These are phyloP conservation scores for Cephus cinctus DNA, from an alignment of 1,140 invertebrate genomes.

Conservation along the genomic window DNA sequence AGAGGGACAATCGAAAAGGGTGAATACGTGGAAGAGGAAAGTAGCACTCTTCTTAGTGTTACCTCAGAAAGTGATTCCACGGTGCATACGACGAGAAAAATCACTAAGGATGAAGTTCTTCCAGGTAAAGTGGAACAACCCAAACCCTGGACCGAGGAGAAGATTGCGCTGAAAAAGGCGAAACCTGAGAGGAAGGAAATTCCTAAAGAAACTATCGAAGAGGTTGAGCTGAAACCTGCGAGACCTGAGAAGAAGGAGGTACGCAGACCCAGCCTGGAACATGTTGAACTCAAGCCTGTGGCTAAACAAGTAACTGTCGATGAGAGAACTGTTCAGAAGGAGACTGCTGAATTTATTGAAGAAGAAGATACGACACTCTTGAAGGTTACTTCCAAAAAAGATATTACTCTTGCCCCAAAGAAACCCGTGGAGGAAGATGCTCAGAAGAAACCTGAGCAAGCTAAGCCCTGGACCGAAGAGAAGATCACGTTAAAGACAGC, in stretches of 20 bases:
- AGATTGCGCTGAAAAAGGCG: conserved; percentile 39
- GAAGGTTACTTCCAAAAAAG: conserved; percentile 28
- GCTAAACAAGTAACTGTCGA: conserved; percentile 26
- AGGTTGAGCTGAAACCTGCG: conserved; percentile 57
- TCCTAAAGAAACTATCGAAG: conserved; percentile 31
- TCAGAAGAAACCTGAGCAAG: conserved; percentile 9
- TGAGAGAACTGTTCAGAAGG: conserved; percentile 5
- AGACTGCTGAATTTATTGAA: conserved; percentile 10
- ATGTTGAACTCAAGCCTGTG: conserved; percentile 46
- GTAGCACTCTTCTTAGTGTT: too few relatives aligned
- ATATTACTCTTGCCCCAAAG: too few relatives aligned
- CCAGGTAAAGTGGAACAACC: conserved; percentile 40
- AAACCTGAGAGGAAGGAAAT: conserved; percentile 41
- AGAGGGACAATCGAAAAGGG: conserved; percentile 6
- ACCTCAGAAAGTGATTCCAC: too few relatives aligned
- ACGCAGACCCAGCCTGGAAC: conserved; percentile 36
- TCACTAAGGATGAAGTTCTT: conserved; percentile 28
- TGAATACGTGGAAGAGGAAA: conserved; percentile 17
- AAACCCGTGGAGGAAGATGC: conserved; percentile 14
- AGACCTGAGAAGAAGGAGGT: conserved; percentile 43
- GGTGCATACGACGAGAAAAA: too few relatives aligned
- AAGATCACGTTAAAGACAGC: conserved; percentile 37
- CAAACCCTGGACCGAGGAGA: conserved; percentile 58
- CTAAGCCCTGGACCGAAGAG: conserved; percentile 44
- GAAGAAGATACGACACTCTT: conserved; percentile 40